These are phyloP conservation scores for Coelinius sp. DNA, from an alignment of 2,888 invertebrate genomes.

Conservation along the genomic window DNA sequence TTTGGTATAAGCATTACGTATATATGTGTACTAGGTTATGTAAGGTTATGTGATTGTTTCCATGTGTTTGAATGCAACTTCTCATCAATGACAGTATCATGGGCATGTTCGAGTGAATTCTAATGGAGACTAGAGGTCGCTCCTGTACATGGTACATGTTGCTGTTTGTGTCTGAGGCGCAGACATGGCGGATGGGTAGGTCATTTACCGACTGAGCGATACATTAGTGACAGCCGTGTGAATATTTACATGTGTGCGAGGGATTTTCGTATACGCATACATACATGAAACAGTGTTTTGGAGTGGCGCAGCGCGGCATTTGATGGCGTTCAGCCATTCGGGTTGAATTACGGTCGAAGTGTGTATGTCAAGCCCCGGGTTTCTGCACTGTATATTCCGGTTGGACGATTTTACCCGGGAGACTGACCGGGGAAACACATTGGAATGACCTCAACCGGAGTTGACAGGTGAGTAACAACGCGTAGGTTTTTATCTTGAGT, in stretches of 20 bases:
- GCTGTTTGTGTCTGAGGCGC: not conserved
- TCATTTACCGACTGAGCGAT: conserved; percentile 25
- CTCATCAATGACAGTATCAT: conserved; percentile 62
- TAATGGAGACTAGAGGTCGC: conserved; percentile 14
- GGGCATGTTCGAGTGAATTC: conserved; percentile 3
- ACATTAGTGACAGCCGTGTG: conserved; percentile 21
- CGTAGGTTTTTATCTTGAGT: no score
- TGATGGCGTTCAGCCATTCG: conserved; percentile 60
- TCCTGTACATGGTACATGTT: not conserved
- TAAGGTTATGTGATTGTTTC: not conserved
- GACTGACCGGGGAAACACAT: not conserved
- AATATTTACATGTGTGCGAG: not conserved
- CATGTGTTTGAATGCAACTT: conserved; percentile 38
- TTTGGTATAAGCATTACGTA: not conserved
- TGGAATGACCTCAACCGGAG: not conserved
- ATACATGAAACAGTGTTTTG: conserved; percentile 24
- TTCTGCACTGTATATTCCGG: conserved; percentile 52
- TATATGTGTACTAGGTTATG: not conserved
- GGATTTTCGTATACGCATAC: not conserved
- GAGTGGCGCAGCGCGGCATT: conserved; percentile 56
- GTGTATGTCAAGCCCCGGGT: conserved; percentile 38
- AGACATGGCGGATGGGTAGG: not conserved
- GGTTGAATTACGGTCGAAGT: conserved; percentile 62
- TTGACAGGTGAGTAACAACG: no score
- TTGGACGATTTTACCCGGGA: conserved; percentile 52